Evolutionary conservation across 2,888 invertebrate species (phyloP).

Genomic region (Thyatira batis): DNA sequence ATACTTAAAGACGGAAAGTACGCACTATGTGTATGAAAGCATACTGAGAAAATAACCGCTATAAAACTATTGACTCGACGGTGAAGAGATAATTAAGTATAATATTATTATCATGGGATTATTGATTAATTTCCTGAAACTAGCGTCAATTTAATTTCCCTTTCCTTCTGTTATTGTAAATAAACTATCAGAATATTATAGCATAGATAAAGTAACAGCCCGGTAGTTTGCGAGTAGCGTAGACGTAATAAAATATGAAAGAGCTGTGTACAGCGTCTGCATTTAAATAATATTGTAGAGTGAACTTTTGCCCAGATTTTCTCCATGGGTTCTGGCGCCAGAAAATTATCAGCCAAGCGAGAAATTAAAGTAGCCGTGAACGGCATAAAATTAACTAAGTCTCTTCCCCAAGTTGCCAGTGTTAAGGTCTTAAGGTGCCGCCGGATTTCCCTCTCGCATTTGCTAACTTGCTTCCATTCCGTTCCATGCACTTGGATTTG

Average conservation of each 20-base stretch:
- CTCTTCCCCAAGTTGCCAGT: slow-evolving; percentile 35
- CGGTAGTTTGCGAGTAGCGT: slow-evolving; percentile 15
- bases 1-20: too few species aligned
- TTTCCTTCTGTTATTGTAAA: slow-evolving; percentile 9
- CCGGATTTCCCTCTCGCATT: slow-evolving; percentile 40
- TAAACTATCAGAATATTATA: neutral
- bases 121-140: neutral
- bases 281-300: slow-evolving; percentile 58
- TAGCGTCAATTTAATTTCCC: neutral
- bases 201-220: neutral
- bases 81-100: too few species aligned
- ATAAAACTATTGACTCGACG: too few species aligned
- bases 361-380: slow-evolving; percentile 78
- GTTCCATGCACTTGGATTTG: slow-evolving; percentile 50
- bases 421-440: slow-evolving; percentile 57
- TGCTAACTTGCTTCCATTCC: slow-evolving; percentile 32
- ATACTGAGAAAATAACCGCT: too few species aligned
- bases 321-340: slow-evolving; percentile 63
- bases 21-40: too few species aligned
- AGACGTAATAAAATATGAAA: slow-evolving; percentile 36
- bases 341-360: slow-evolving; percentile 73
- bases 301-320: slow-evolving; percentile 63
- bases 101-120: too few species aligned
- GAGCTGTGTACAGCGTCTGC: slow-evolving; percentile 46
- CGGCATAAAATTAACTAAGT: slow-evolving; percentile 77